These are phyloP conservation scores for Drosophila miranda DNA, from an alignment of 1,140 invertebrate genomes.

Conservation along the genomic window DNA sequence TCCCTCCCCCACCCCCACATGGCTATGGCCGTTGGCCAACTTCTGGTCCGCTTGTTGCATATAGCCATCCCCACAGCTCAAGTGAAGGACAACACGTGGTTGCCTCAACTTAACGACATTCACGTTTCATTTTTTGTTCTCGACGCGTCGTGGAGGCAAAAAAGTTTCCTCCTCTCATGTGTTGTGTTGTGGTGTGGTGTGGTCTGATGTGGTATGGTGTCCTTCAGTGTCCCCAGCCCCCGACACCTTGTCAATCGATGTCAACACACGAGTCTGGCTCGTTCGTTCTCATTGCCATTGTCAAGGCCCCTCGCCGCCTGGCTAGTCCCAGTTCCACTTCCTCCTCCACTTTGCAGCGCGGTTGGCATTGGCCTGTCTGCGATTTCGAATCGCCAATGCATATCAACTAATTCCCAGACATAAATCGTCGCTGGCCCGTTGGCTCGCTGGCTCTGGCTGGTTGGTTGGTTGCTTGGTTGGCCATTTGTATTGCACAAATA, in stretches of 20 bases:
- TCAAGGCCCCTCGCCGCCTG: slow-evolving; percentile 50
- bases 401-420: slow-evolving; percentile 56
- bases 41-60: slow-evolving; percentile 59
- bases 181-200: slow-evolving; percentile 17
- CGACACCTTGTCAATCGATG: slow-evolving; percentile 65
- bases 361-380: slow-evolving; percentile 38
- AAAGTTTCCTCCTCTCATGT: slow-evolving; percentile 26
- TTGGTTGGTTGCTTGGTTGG: slow-evolving; percentile 2
- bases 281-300: slow-evolving; percentile 57
- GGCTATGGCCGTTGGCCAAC: slow-evolving; percentile 28
- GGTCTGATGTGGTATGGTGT: slow-evolving; percentile 15
- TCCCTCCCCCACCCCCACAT: slow-evolving; percentile 22
- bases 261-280: slow-evolving; percentile 56
- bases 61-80: slow-evolving; percentile 28
- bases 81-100: slow-evolving; percentile 70
- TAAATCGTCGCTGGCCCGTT: slow-evolving; percentile 28
- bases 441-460: slow-evolving; percentile 5
- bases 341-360: slow-evolving; percentile 5
- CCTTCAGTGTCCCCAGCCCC: slow-evolving; percentile 16
- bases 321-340: slow-evolving; percentile 5
- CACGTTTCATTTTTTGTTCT: slow-evolving; percentile 44
- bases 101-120: slow-evolving; percentile 45
- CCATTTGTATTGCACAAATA: slow-evolving; percentile 31
- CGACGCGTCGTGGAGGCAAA: slow-evolving; percentile 18
- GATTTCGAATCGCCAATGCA: slow-evolving; percentile 52